These are phyloP conservation scores for Lasioglossum morio DNA, from an alignment of 2,888 invertebrate genomes.

Conservation along the genomic window DNA sequence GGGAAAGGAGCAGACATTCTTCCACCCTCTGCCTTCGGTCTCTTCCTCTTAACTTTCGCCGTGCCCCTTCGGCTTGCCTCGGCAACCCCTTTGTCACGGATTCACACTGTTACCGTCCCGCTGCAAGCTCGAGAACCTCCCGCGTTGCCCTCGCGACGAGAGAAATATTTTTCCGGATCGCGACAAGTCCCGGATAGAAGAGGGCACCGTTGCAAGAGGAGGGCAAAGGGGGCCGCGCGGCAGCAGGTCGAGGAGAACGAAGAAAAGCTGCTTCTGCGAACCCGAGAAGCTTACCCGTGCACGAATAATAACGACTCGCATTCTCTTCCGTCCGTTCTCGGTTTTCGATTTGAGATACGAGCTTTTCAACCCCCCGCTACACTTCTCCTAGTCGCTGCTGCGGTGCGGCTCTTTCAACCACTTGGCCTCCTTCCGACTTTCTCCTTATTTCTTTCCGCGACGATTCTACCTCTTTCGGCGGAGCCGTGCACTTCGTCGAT, in stretches of 20 bases:
- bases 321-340: conserved; percentile 62
- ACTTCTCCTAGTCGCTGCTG: not conserved
- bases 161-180: conserved; percentile 65
- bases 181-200: conserved; percentile 36
- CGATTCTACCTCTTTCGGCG: conserved; percentile 26
- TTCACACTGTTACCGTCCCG: not conserved
- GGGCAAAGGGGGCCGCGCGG: not conserved
- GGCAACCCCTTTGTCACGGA: conserved; percentile 17
- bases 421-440: conserved; percentile 21
- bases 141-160: conserved; percentile 34
- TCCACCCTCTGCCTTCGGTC: conserved; percentile 41
- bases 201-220: not conserved
- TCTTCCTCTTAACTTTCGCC: conserved; percentile 38
- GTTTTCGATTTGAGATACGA: conserved; percentile 68
- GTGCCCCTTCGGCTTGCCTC: conserved; percentile 33
- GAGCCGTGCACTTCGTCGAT: conserved; percentile 48
- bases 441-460: conserved; percentile 30
- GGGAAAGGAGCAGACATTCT: conserved; percentile 33
- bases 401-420: not conserved
- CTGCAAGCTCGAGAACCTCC: conserved; percentile 37
- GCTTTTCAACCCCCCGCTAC: conserved; percentile 18
- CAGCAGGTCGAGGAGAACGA: conserved; percentile 19
- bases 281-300: conserved; percentile 60
- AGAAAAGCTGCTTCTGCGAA: conserved; percentile 64
- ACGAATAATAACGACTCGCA: conserved; percentile 72